Evolutionary conservation across 2,797 vertebrate genomes (phyloP), one percentile per base, ranked within the genome.

Genomic region (Falco columbarius): DNA sequence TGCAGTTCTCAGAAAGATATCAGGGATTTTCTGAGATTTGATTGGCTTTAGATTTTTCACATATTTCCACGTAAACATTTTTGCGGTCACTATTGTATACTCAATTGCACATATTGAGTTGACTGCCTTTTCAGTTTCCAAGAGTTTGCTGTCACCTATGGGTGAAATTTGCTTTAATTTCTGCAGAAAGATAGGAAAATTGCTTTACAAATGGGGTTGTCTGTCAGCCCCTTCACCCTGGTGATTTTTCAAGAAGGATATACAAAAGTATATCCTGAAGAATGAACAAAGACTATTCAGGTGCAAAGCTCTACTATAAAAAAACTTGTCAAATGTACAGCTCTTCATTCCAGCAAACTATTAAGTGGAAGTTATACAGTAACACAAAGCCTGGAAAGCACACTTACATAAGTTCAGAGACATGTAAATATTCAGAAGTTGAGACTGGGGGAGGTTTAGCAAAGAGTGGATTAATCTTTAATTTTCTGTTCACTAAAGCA

Each of bases 91-190:
- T 18, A 14, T 38, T 51, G 14, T 46, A 61, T 8, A 24, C 5
- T 24, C 72, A 72, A 72, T 52, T 72, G 42, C 51, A 36, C 51
- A 24, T 11, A 24, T 5, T 73, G 18, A 1, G 5, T 27, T 75
- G 73, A 72, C 4, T n/a, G 54, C 21, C 20, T 68, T 90, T 88
- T 79, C 61, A 42, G 56, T 90, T 94, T 90, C 46, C 38, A 89
- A 59, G 71, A 92, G 66, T 76, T 86, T 83, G 54, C 80, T 95
- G 79, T 95, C 86, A 86, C 58, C 76, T 93, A 54, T 47, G 24
- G 58, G 73, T 86, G 67, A 91, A 81, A 46, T 14, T 40, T 29
- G 13, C 32, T 79, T 84, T 84, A 47, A 79, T 83, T 90, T 90
- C 54, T 55, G 17, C 24, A 92, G 51, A 81, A 84, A 66, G 46